These are phyloP conservation scores for Steromphala cineraria DNA, from an alignment of 2,888 invertebrate species.

Conservation along the genomic window DNA sequence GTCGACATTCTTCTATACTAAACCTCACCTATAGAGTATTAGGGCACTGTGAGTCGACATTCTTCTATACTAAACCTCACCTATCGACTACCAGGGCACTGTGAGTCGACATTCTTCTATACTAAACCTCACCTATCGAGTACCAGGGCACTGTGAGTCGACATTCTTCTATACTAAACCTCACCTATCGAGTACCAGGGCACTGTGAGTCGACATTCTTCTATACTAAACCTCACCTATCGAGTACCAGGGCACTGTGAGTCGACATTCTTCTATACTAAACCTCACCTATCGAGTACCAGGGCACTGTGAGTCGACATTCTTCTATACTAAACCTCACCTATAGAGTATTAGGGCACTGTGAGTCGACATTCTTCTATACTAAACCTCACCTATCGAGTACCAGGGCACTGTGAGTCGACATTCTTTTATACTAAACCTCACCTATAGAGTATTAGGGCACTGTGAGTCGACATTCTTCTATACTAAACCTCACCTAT, in stretches of 20 bases:
- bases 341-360: background rate
- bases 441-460: background rate
- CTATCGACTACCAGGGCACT: background rate
- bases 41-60: slow-evolving; percentile 2
- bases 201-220: slow-evolving; percentile 12
- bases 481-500: background rate
- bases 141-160: slow-evolving; percentile 1
- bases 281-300: background rate
- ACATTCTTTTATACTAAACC: slow-evolving; percentile 12
- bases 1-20: slow-evolving; percentile 7
- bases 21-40: background rate
- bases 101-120: slow-evolving; percentile 12
- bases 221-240: background rate
- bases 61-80: background rate
- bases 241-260: background rate
- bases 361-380: slow-evolving; percentile 12
- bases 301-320: slow-evolving; percentile 2
- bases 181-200: background rate
- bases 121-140: background rate
- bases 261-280: slow-evolving; percentile 7
- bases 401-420: slow-evolving; percentile 1
- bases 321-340: background rate
- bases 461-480: slow-evolving; percentile 12
- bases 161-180: slow-evolving; percentile 13
- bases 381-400: background rate